Evolutionary conservation across 2,797 vertebrate species (phyloP).

Genomic region (Vireo griseus): DNA sequence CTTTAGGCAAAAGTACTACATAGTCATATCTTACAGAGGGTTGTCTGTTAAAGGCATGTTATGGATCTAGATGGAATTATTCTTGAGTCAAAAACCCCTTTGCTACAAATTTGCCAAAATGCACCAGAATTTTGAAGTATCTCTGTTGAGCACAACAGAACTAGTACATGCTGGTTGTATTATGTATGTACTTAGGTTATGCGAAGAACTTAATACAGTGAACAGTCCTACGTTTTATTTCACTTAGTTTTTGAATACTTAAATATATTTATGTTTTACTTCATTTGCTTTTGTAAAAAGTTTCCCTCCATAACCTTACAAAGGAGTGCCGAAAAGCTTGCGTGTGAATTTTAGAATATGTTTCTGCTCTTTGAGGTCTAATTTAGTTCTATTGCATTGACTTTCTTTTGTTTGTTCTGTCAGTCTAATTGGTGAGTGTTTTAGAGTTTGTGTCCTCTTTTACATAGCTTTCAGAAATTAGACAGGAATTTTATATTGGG

Average conservation of each 20-base stretch:
- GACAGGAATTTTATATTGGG: neutral
- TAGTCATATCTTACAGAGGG: neutral
- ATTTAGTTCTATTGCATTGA: neutral
- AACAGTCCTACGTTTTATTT: neutral
- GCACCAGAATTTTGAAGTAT: neutral
- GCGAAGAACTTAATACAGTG: neutral
- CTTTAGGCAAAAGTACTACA: neutral
- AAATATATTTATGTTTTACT: neutral
- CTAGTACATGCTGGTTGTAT: neutral
- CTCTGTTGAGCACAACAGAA: neutral
- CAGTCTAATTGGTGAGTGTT: neutral
- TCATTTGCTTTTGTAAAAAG: neutral
- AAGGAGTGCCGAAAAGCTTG: neutral
- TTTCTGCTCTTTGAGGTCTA: neutral
- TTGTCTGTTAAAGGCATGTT: neutral
- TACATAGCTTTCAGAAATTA: neutral
- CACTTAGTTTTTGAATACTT: neutral
- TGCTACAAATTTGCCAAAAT: neutral
- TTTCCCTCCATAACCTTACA: neutral
- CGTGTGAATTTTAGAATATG: neutral
- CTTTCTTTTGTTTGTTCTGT: neutral
- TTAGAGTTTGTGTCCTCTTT: neutral
- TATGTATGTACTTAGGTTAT: neutral
- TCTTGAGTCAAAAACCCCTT: neutral
- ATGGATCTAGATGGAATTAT: neutral